phyloP scores from a whole-genome alignment of 2,113 vertebrate genomes.

The Chloroceryle aenea region DNA sequence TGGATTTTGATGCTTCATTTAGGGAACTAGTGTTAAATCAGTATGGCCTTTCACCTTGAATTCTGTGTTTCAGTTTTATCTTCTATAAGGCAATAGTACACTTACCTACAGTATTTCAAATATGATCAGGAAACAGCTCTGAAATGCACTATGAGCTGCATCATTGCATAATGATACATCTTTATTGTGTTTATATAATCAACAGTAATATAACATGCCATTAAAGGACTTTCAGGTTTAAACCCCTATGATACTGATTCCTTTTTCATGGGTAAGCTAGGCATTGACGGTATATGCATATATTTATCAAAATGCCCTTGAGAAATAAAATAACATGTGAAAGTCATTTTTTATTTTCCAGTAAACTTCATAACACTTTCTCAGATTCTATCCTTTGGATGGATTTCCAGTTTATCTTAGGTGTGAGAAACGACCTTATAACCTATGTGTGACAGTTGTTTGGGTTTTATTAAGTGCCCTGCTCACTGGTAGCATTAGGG shows the following conservation, averaged over 20 bases:
- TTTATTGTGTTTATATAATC: not conserved
- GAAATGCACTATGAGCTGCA: not conserved
- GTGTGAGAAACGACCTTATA: constrained; percentile 81
- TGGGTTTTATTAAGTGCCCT: constrained; percentile 79
- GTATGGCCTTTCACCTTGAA: not conserved
- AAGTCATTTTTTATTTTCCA: constrained; percentile 75
- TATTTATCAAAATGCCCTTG: constrained; percentile 74
- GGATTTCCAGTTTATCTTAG: constrained; percentile 77
- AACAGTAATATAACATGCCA: not conserved
- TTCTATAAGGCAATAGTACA: not conserved
- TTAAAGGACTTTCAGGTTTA: constrained; percentile 31
- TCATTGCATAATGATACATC: not conserved
- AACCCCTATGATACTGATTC: not conserved
- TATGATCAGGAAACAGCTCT: not conserved
- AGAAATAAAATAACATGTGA: constrained; percentile 73
- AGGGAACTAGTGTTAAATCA: not conserved
- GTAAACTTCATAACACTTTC: constrained; percentile 69
- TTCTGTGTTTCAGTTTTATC: not conserved
- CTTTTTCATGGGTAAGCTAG: not conserved
- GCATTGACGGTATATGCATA: constrained; percentile 14
- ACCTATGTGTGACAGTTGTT: constrained; percentile 78
- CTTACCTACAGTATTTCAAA: not conserved
- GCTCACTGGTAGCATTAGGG: constrained; percentile 51
- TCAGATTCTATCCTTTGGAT: constrained; percentile 63
- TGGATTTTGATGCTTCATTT: not conserved